Evolutionary conservation across 2,888 invertebrate genomes (phyloP).

Genomic region (Acronicta leporina): DNA sequence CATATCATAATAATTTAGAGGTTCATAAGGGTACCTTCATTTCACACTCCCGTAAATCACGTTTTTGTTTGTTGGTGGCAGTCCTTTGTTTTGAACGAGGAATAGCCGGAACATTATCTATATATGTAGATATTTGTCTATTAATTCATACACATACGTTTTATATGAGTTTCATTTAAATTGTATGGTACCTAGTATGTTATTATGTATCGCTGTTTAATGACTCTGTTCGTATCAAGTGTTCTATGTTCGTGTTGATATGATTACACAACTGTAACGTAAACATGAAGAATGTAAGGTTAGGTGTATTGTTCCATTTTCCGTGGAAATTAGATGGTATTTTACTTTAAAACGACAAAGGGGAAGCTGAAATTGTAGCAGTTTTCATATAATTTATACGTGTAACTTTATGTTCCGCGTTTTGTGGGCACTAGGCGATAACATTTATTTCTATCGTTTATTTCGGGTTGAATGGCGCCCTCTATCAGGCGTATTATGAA

Average conservation of each 20-base stretch:
- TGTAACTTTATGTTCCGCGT: conserved; percentile 25
- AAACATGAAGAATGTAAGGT: conserved; percentile 37
- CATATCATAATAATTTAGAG: conserved; percentile 68
- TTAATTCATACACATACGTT: conserved; percentile 45
- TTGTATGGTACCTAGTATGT: conserved; percentile 27
- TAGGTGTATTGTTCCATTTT: conserved; percentile 43
- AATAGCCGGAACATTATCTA: conserved; percentile 60
- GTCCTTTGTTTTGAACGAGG: conserved; percentile 73
- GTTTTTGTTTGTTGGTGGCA: conserved; percentile 77
- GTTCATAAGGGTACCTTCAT: conserved; percentile 71
- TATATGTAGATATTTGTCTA: conserved; percentile 59
- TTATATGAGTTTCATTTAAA: conserved; percentile 42
- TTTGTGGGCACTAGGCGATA: conserved; percentile 15
- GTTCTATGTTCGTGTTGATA: conserved; percentile 33
- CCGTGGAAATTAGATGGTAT: conserved; percentile 31
- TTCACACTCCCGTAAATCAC: conserved; percentile 77
- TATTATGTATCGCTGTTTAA: conserved; percentile 39
- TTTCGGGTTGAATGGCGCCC: conserved; percentile 1
- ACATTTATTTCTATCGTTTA: conserved; percentile 30
- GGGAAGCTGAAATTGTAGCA: conserved; percentile 22
- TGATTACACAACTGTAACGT: conserved; percentile 36
- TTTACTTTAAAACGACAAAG: conserved; percentile 33
- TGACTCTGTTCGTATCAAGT: conserved; percentile 34
- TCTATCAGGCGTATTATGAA: neutral
- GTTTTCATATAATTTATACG: conserved; percentile 22